phyloP scores from a whole-genome alignment of 2,888 invertebrate species.

The Eulithis testata region DNA sequence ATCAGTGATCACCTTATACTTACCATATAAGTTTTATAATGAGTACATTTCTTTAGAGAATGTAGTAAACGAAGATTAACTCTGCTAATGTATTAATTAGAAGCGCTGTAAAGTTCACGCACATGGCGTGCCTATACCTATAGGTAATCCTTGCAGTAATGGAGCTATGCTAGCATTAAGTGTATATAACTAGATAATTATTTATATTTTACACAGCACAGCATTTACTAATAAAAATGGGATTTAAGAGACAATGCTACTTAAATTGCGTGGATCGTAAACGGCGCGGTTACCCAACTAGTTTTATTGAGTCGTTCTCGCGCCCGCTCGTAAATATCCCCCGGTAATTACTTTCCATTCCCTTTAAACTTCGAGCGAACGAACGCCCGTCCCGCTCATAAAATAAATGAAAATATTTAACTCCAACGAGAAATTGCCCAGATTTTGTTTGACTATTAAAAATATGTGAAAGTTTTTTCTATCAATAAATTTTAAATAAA shows the following conservation, averaged over 20 bases:
- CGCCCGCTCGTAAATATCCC: conserved; percentile 77
- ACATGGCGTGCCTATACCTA: conserved; percentile 5
- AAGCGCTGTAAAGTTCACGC: conserved; percentile 9
- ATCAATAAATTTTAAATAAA: neutral
- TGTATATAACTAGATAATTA: conserved; percentile 21
- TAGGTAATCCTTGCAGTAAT: conserved; percentile 14
- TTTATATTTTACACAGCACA: conserved; percentile 35
- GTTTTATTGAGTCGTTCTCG: conserved; percentile 79
- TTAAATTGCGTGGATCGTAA: conserved; percentile 68
- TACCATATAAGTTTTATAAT: neutral
- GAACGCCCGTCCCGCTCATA: conserved; percentile 55
- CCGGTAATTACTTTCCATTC: conserved; percentile 79
- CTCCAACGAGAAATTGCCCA: conserved; percentile 47
- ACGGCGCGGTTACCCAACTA: conserved; percentile 74
- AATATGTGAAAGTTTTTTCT: neutral
- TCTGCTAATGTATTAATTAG: conserved; percentile 16
- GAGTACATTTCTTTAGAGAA: neutral
- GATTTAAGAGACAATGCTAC: conserved; percentile 64
- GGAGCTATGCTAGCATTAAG: conserved; percentile 17
- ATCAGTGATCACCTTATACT: no score
- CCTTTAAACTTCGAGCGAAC: conserved; percentile 60
- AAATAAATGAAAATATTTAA: conserved; percentile 60
- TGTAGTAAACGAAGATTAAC: conserved; percentile 20
- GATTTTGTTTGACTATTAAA: conserved; percentile 46
- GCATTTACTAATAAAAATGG: conserved; percentile 46